Base-by-base conservation (phyloP, 2,888 invertebrate genomes). In the Netelia melanura region DNA sequence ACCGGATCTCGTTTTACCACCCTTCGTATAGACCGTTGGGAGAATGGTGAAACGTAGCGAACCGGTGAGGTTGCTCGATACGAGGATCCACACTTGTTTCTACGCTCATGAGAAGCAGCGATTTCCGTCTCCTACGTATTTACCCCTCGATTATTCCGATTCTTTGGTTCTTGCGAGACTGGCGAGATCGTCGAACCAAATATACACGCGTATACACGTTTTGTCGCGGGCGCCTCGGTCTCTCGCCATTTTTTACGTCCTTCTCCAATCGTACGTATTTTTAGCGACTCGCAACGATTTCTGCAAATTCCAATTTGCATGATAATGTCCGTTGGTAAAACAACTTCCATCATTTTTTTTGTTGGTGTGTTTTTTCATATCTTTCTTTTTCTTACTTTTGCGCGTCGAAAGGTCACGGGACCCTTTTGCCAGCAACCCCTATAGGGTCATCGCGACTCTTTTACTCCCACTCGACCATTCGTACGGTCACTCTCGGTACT, bases 1-100 rank as follows among this genome's bases (percentile, higher is more conserved):
- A 85, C 86, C 82, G 86, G 87, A 78, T 87, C 86, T 76, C 76
- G 81, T 38, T 79, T 81, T 90, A 90, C 72, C 89, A 89, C 52
- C 90, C 90, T 64, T 83, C 85, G 56, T 75, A 65, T 30, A 58
- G 54, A n/a, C 48, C 23, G 17, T 23, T 58, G 43, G 11, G 48
- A 64, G 44, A 17, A 67, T 5, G 5, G 30, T 70, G 58, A 77
- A 77, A 82, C 62, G 43, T 65, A 30, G 6, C 30, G 30, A 30
- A 5, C 5, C 30, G 30, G 30, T 5, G 30, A 30, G 5, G 30
- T 30, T 30, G 30, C 30, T 2, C 30, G 30, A 30, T 30, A 30
- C 30, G 43, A 68, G 17, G 9, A 23, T 48, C 77, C 68, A 67
- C 77, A 68, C 56, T 64, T 25, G 54, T 43, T 21, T 61, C 70